Conservation (phyloP, 30 jellyfish, hydroid and myxozoan species). For the Phacellophora camtschatica region DNA sequence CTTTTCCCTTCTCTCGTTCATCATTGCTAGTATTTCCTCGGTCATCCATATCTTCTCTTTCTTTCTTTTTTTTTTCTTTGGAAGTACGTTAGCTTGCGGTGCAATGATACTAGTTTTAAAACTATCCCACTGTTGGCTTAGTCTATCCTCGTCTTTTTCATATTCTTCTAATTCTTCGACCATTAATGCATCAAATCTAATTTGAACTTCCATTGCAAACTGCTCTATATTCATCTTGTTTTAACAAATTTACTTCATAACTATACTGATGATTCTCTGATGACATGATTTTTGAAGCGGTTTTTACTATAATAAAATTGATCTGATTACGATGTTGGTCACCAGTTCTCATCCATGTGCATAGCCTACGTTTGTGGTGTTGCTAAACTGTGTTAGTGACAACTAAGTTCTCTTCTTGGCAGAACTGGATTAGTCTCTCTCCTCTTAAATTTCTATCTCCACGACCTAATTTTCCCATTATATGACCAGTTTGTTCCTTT, state of each 20-base stretch:
- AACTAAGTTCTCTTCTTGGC: conserved; percentile 23
- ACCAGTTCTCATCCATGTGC: conserved; percentile 32
- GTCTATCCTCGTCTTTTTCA: background rate
- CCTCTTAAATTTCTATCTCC: background rate
- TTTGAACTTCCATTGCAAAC: background rate
- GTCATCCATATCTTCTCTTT: background rate
- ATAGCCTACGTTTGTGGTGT: conserved; percentile 25
- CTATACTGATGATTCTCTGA: too few relatives aligned
- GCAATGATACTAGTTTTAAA: background rate
- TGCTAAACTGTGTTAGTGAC: conserved; percentile 14
- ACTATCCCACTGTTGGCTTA: background rate
- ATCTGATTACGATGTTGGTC: conserved; percentile 7
- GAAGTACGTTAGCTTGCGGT: background rate
- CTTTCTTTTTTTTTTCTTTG: background rate
- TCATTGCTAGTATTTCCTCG: background rate
- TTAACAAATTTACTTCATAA: too few relatives aligned
- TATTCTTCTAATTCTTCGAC: background rate
- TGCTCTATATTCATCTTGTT: too few relatives aligned
- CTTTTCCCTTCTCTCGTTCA: conserved; percentile 6
- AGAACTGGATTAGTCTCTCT: conserved; percentile 31
- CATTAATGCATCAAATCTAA: background rate
- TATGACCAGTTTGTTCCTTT: background rate
- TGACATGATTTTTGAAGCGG: background rate
- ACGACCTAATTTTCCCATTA: background rate
- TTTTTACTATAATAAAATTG: background rate